Evolutionary conservation across 2,888 invertebrate species (phyloP).

Genomic region (Zygothrica quintamaculata): DNA sequence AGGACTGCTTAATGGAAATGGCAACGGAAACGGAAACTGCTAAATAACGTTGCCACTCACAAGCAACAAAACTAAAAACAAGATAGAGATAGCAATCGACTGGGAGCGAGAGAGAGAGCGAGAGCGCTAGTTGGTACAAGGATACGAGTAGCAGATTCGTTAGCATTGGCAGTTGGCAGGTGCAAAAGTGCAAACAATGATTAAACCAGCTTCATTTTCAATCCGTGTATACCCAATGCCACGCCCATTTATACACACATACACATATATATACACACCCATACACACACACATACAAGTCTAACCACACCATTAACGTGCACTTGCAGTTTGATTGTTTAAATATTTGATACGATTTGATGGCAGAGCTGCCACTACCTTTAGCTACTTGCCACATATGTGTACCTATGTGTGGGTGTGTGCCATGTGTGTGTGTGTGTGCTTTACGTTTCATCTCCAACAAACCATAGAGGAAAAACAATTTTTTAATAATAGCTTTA

Average conservation of each 20-base stretch:
- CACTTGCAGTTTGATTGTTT: slow-evolving; percentile 65
- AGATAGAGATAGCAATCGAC: slow-evolving; percentile 16
- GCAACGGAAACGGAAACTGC: slow-evolving; percentile 74
- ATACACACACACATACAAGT: not conserved
- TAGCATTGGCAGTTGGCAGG: slow-evolving; percentile 65
- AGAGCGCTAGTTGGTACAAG: not conserved
- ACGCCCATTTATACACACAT: slow-evolving; percentile 11
- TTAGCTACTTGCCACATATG: slow-evolving; percentile 33
- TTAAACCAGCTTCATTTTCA: slow-evolving; percentile 49
- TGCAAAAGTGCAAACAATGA: slow-evolving; percentile 73
- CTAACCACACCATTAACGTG: slow-evolving; percentile 63
- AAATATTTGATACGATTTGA: slow-evolving; percentile 71
- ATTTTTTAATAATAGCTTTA: slow-evolving; percentile 5
- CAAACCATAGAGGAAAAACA: not conserved
- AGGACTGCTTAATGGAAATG: slow-evolving; percentile 53
- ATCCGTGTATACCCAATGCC: slow-evolving; percentile 8
- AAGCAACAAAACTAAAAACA: slow-evolving; percentile 26
- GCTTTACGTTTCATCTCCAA: slow-evolving; percentile 2
- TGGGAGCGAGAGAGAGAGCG: slow-evolving; percentile 1
- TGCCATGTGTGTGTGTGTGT: slow-evolving; percentile 3
- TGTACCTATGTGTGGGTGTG: not conserved
- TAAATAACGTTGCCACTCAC: slow-evolving; percentile 71
- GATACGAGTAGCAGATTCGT: slow-evolving; percentile 7
- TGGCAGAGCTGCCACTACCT: slow-evolving; percentile 38
- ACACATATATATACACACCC: too few relatives aligned